Conservation (phyloP, 1,140 invertebrate genomes). For the Anagrus nilaparvatae region DNA sequence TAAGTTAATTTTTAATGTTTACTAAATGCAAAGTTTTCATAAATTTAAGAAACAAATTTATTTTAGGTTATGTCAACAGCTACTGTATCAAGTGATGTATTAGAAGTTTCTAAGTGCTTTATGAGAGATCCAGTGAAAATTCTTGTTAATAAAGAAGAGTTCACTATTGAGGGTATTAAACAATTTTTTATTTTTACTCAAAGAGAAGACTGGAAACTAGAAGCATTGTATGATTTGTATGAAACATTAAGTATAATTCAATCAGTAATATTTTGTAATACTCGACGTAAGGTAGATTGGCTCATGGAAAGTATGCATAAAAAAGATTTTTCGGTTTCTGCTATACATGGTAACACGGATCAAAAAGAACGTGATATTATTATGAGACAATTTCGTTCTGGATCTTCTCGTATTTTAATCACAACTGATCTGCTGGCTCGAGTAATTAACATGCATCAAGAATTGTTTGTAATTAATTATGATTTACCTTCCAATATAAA, state of each 20-base stretch:
- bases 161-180: conserved; percentile 95
- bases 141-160: conserved; percentile 95
- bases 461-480: conserved; percentile 97
- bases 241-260: conserved; percentile 94
- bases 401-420: conserved; percentile 86
- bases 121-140: conserved; percentile 99
- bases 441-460: conserved; percentile 98
- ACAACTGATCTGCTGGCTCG: conserved; percentile 99
- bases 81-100: conserved; percentile 95
- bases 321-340: conserved; percentile 97
- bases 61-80: conserved; percentile 93
- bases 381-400: conserved; percentile 98
- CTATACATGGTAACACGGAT: conserved; percentile 99
- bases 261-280: conserved; percentile 95
- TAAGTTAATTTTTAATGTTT: too few species aligned
- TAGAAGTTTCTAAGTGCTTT: conserved; percentile 99
- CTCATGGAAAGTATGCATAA: conserved; percentile 94
- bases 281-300: conserved; percentile 94
- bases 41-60: too few species aligned
- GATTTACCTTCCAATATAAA: conserved; percentile 99
- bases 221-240: conserved; percentile 93
- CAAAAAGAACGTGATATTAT: conserved; percentile 98
- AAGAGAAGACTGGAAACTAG: conserved; percentile 99
- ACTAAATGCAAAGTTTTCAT: too few species aligned
- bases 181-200: conserved; percentile 99